Percentiles rank a stretch among this genome's conserved stretches.
These are phyloP conservation scores for Pseudomyrmex gracilis DNA, from an alignment of 1,140 invertebrate species.

Conservation along the genomic window DNA sequence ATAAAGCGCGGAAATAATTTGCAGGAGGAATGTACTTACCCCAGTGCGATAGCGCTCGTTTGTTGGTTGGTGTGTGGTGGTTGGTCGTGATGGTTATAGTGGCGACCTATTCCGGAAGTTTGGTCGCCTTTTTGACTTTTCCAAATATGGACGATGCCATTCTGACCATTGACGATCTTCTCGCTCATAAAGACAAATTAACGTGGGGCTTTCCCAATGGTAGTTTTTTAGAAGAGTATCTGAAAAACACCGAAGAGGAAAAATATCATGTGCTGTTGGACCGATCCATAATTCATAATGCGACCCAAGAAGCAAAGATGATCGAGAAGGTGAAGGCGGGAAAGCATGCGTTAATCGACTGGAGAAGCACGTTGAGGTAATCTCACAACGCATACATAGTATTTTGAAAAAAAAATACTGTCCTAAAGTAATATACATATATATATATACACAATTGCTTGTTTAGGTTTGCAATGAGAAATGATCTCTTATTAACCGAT, in stretches of 20 bases:
- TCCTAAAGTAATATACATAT: not conserved
- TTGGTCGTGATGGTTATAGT: conserved; percentile 95
- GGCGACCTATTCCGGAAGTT: conserved; percentile 96
- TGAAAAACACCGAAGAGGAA: conserved; percentile 86
- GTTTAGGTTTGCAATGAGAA: conserved; percentile 87
- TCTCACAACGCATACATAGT: not conserved
- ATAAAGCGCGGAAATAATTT: conserved; percentile 48
- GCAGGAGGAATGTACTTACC: conserved; percentile 94
- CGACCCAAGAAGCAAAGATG: conserved; percentile 79
- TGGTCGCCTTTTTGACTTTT: conserved; percentile 97
- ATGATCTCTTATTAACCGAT: conserved; percentile 86
- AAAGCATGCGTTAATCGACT: conserved; percentile 92
- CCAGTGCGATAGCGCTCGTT: conserved; percentile 93
- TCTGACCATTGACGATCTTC: conserved; percentile 90
- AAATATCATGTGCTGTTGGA: conserved; percentile 86
- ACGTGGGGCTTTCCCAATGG: conserved; percentile 92
- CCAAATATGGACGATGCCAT: conserved; percentile 93
- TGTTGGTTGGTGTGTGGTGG: conserved; percentile 97
- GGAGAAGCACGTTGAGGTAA: conserved; percentile 90
- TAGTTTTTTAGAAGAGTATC: conserved; percentile 90
- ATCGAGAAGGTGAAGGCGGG: conserved; percentile 88
- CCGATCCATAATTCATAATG: conserved; percentile 81
- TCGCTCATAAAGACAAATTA: conserved; percentile 87
- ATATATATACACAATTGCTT: conserved; percentile 66
- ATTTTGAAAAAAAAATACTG: not conserved